phyloP scores from a whole-genome alignment of 2,113 vertebrate species.

The Psammodynastes pulverulentus region DNA sequence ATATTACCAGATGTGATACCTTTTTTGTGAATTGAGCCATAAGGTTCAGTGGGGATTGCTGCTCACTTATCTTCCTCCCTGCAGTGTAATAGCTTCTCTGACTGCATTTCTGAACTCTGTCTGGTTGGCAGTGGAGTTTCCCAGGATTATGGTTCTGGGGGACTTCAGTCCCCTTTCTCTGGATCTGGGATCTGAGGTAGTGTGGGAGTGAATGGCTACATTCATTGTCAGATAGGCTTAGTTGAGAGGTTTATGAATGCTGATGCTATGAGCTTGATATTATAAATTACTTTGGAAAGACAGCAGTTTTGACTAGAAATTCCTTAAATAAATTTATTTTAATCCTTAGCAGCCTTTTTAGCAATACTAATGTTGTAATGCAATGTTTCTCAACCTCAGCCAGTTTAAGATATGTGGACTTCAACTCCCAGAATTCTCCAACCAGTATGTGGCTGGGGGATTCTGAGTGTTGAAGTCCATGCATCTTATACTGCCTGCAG shows the following conservation, averaged over 20 bases:
- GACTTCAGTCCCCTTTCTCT: too few species aligned
- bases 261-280: background rate
- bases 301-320: background rate
- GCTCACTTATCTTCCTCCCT: too few species aligned
- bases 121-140: background rate
- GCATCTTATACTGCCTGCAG: too few species aligned
- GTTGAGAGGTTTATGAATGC: background rate
- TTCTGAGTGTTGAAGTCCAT: too few species aligned
- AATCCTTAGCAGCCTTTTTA: background rate
- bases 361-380: background rate
- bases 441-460: too few species aligned
- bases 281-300: background rate
- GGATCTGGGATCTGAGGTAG: too few species aligned
- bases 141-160: background rate
- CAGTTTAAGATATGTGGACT: too few species aligned
- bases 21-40: background rate
- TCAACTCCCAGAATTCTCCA: too few species aligned
- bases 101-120: background rate
- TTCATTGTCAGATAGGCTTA: background rate
- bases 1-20: background rate
- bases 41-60: background rate
- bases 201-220: too few species aligned
- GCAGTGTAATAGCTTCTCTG: background rate
- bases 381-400: too few species aligned
- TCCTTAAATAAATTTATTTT: background rate